A percentile compares a stretch with the other conserved stretches of the same genome.
These are phyloP conservation scores for Cydia pomonella DNA, from an alignment of 1,140 invertebrate genomes.

Conservation along the genomic window DNA sequence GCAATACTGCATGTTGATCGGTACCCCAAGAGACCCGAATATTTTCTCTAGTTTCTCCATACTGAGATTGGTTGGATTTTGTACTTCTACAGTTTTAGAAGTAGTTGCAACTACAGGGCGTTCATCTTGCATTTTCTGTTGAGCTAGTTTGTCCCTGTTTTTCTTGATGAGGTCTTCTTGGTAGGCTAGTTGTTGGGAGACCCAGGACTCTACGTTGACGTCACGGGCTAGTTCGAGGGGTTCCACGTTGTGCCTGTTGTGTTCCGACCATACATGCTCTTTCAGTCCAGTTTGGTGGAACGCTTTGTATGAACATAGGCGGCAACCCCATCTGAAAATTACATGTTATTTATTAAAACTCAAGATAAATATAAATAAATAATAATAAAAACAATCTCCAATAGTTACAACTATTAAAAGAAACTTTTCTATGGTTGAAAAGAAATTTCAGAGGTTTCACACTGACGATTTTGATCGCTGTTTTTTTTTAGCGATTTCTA, in stretches of 20 bases:
- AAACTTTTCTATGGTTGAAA: too few relatives aligned
- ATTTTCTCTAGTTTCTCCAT: constrained; percentile 47
- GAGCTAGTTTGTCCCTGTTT: constrained; percentile 54
- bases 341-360: background rate
- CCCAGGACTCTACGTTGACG: constrained; percentile 60
- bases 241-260: constrained; percentile 48
- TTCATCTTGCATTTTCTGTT: constrained; percentile 47
- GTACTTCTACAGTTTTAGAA: constrained; percentile 9
- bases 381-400: too few relatives aligned
- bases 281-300: constrained; percentile 65
- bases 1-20: constrained; percentile 46
- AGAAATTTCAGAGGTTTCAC: too few relatives aligned
- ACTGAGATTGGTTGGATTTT: background rate
- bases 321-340: constrained; percentile 64
- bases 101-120: constrained; percentile 31
- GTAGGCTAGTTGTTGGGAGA: constrained; percentile 50
- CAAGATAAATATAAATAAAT: background rate
- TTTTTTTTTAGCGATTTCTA: too few relatives aligned
- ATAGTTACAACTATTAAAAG: too few relatives aligned
- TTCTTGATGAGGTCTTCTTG: constrained; percentile 54
- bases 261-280: constrained; percentile 62
- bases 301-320: constrained; percentile 66
- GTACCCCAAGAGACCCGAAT: constrained; percentile 58
- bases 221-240: constrained; percentile 53
- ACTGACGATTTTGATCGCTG: too few relatives aligned